Conservation (phyloP, 1,140 invertebrate species). For the Augochlora pura region DNA sequence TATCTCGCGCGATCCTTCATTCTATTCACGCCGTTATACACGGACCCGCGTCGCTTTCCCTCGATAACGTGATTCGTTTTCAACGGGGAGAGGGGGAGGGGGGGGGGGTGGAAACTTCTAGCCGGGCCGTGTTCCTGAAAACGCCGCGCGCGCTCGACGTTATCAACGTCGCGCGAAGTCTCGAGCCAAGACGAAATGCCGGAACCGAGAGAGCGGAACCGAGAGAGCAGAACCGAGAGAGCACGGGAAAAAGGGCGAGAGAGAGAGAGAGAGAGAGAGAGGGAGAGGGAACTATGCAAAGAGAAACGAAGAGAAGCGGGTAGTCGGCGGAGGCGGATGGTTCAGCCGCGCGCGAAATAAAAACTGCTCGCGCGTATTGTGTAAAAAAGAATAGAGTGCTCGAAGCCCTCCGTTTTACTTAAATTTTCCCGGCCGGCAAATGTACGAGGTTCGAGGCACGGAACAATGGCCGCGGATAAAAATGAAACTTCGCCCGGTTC, state of each 20-base stretch:
- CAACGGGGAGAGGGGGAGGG: no score
- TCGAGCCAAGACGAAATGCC: no score
- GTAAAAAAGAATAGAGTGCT: background rate
- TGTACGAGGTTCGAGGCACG: background rate
- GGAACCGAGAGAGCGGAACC: no score
- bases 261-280: no score
- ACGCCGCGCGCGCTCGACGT: background rate
- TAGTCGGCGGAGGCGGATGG: background rate
- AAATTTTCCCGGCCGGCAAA: constrained; percentile 27
- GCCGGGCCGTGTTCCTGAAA: background rate
- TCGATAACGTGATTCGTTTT: background rate
- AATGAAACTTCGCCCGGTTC: constrained; percentile 18
- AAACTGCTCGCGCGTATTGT: constrained; percentile 23
- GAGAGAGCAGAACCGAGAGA: background rate
- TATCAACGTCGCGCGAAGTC: constrained; percentile 9
- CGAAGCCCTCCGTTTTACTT: constrained; percentile 19
- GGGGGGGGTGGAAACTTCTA: no score
- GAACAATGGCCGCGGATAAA: constrained; percentile 12
- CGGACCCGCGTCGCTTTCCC: no score
- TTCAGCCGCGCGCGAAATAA: constrained; percentile 11
- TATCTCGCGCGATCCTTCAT: background rate
- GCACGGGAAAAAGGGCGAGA: background rate
- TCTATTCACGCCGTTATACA: background rate
- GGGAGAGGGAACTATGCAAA: no score
- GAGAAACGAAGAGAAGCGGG: no score